Base-by-base conservation (phyloP, 2,113 vertebrate genomes). In the Oriolus oriolus region DNA sequence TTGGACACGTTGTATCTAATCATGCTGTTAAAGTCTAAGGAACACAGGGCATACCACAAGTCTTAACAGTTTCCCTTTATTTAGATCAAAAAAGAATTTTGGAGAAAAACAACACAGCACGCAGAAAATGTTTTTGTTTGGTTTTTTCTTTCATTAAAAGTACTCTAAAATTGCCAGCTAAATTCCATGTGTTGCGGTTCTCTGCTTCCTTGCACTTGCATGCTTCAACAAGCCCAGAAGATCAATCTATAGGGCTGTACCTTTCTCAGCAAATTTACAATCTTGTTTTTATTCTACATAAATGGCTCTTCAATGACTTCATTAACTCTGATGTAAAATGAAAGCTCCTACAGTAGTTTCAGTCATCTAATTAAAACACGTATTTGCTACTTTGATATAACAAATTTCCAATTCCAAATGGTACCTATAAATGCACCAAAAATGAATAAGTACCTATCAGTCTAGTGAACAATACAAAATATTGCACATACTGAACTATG, bases 361-460 rank as follows among this genome's bases (percentile, higher is more conserved):
- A 74, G 44, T 64, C 21, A 68, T 76, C 92, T 56, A 56, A 85
- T 56, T 59, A 64, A 82, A 85, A 76, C 12, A 76, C 4, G 0
- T 41, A 64, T 85, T 61, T 77, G 17, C 11, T 80, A 16, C 53
- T 95, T 79, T 80, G 28, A 86, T 44, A 49, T n/a, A 85, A 52
- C 2, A 42, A 14, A 89, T 69, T 80, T 89, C 24, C 54, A 80
- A 3, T 68, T 92, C 15, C 17, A 85, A 71, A 56, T 17, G 4
- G 26, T 47, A 82, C 11, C 0, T 0, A 45, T 33, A 85, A 1
- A 8, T 52, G 30, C 35, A 76, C 21, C 30, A 59, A 24, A 54
- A 31, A 77, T 12, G 7, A 65, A 28, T 41, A 84, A 16, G 6
- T n/a, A 61, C 2, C 0, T 31, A 42, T 21, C 21, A 5, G 7